Evolutionary conservation across 1,140 invertebrate species (phyloP).

Genomic region (Drosophila kepulauana): DNA sequence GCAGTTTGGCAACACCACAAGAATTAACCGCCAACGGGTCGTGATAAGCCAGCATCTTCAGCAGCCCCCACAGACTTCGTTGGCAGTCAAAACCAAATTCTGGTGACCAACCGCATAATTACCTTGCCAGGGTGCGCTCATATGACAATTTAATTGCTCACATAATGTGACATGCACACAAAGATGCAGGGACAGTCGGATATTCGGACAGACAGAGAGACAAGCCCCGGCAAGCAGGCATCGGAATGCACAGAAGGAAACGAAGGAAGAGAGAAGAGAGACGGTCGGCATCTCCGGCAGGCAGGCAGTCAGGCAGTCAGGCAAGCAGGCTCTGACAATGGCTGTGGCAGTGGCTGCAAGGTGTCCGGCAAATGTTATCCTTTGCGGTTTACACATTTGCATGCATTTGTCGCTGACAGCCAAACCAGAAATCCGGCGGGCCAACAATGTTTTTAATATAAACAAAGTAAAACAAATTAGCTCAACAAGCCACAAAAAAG

Average conservation of each 20-base stretch:
- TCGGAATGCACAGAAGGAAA: neutral
- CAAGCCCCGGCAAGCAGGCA: neutral
- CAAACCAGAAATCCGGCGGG: slow-evolving; percentile 40
- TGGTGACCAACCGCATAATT: slow-evolving; percentile 68
- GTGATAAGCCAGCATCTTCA: slow-evolving; percentile 55
- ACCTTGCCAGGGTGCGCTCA: slow-evolving; percentile 63
- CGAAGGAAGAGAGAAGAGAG: too few relatives aligned
- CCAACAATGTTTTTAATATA: slow-evolving; percentile 82
- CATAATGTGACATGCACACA: slow-evolving; percentile 73
- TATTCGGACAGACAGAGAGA: slow-evolving; percentile 4
- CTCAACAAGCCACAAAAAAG: slow-evolving; percentile 44
- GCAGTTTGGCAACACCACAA: slow-evolving; percentile 36
- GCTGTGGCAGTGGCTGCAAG: slow-evolving; percentile 36
- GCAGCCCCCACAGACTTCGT: slow-evolving; percentile 37
- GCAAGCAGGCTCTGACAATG: slow-evolving; percentile 25
- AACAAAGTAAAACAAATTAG: slow-evolving; percentile 84
- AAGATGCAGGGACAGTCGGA: slow-evolving; percentile 28
- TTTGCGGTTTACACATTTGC: slow-evolving; percentile 79
- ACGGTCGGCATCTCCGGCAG: too few relatives aligned
- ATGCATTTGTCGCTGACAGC: slow-evolving; percentile 47
- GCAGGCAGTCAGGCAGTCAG: neutral
- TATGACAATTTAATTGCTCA: slow-evolving; percentile 80
- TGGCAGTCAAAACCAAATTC: slow-evolving; percentile 49
- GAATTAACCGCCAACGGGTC: slow-evolving; percentile 51
- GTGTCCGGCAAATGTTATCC: slow-evolving; percentile 70